Base-by-base conservation (phyloP, 2,797 vertebrate species). In the Enoplosus armatus region DNA sequence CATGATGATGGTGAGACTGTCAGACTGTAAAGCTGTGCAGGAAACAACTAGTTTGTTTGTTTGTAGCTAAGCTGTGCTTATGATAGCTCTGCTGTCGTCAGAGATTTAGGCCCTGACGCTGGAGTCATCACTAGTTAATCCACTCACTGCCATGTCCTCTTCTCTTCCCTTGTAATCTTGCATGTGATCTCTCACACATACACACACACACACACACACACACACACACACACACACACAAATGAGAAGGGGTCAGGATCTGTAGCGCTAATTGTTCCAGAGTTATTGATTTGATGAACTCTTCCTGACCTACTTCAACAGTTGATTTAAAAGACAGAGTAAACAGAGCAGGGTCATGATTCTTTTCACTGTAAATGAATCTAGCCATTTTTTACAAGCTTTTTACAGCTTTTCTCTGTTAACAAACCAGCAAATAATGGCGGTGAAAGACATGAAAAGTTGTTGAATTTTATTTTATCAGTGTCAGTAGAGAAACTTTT, bases 71-170 rank as follows among this genome's bases (percentile, higher is more conserved):
- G 73, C 82, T 35, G 72, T 71, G 51, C 87, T 80, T 56, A 69
- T 84, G 85, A 89, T 80, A 60, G 87, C 77, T 61, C 51, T 58
- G 84, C 85, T 91, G 88, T 77, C 85, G 79, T 92, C 86, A 84
- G 81, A 85, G 89, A 24, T 67, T 87, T 77, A 77, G 74, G n/a
- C 66, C 62, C 31, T 90, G 87, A 79, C 58, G 66, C n/a, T 48
- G 47, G 48, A 48, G 58, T 85, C 73, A 35, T 79, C 75, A 43
- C 72, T 72, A 24, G 71, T 73, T 90, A 92, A 94, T 91, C 91
- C 87, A 85, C 79, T 88, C 71, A 59, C 55, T 53, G 68, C 76
- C 54, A 82, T 31, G 33, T 78, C 62, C 75, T 77, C 61, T 58
- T 74, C 73, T 68, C 72, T 54, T 74, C 29, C 68, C 64, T 77